Evolutionary conservation across 2,888 invertebrate species (phyloP).

Genomic region (Mesorhabditis spiculigera): DNA sequence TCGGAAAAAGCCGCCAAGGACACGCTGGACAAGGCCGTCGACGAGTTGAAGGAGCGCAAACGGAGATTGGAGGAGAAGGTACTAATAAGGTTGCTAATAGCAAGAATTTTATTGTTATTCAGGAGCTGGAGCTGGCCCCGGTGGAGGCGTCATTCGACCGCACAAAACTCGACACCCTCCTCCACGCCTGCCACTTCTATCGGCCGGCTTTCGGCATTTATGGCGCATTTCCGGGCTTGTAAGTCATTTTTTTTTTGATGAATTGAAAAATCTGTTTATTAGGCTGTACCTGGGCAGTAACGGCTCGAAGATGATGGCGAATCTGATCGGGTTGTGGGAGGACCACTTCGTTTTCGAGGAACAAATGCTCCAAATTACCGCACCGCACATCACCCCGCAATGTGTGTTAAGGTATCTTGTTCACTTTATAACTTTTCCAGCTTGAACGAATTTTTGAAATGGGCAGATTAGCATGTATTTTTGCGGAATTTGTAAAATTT

Average conservation of each 20-base stretch:
- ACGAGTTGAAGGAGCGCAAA: no score
- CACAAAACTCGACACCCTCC: constrained; percentile 87
- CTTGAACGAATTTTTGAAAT: no score
- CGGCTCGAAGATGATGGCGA: constrained; percentile 92
- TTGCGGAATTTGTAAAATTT: no score
- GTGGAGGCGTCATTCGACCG: constrained; percentile 74
- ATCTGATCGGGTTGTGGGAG: constrained; percentile 86
- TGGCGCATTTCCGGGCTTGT: constrained; percentile 70
- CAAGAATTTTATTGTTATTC: background rate
- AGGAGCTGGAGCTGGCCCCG: constrained; percentile 74
- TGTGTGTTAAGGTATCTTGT: constrained; percentile 76
- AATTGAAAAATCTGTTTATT: background rate
- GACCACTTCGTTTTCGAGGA: constrained; percentile 92
- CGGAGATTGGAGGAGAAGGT: no score
- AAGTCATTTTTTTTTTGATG: constrained; percentile 80
- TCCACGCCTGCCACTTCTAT: constrained; percentile 91
- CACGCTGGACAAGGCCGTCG: no score
- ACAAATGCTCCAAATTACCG: constrained; percentile 96
- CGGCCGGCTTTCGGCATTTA: constrained; percentile 98
- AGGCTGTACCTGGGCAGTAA: background rate
- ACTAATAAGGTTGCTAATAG: background rate
- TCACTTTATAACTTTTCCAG: background rate
- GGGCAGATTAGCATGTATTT: no score
- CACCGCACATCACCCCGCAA: constrained; percentile 92
- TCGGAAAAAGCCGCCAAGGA: no score